phyloP scores from a whole-genome alignment of 64 coral and sea anemone species.

The Stichodactyla mertensii region DNA sequence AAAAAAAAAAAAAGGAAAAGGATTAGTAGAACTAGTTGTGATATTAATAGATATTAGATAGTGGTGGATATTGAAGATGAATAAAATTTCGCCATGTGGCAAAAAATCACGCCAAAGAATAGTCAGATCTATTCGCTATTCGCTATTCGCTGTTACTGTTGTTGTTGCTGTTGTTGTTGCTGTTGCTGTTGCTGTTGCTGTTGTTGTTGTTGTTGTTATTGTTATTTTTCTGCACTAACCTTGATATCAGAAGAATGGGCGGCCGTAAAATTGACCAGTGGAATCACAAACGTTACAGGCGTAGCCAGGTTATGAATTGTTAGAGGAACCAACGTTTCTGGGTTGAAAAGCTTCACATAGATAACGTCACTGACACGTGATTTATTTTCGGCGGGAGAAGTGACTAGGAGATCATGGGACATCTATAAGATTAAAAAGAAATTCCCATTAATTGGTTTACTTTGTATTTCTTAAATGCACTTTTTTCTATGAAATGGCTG shows the following conservation, averaged over 20 bases:
- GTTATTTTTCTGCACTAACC: neutral
- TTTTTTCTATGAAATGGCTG: too few relatives aligned
- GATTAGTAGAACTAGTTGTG: too few relatives aligned
- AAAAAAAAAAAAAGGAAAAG: too few relatives aligned
- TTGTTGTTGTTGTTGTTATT: neutral
- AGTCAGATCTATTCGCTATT: too few relatives aligned
- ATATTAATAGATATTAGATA: too few relatives aligned
- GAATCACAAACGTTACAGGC: slow-evolving; percentile 36
- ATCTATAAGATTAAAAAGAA: neutral
- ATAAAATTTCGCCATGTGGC: too few relatives aligned
- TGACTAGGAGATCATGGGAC: neutral
- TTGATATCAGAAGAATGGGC: neutral
- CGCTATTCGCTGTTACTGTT: neutral
- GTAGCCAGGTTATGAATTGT: slow-evolving; percentile 6
- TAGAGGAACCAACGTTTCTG: slow-evolving; percentile 51
- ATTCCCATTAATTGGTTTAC: neutral
- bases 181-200: neutral
- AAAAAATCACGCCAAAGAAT: too few relatives aligned
- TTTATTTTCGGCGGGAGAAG: neutral
- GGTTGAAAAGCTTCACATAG: slow-evolving; percentile 70
- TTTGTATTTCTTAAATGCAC: too few relatives aligned
- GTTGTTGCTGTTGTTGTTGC: too few relatives aligned
- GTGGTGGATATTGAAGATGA: too few relatives aligned
- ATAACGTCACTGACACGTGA: slow-evolving; percentile 57
- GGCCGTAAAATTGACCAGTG: slow-evolving; percentile 22